Conservation (phyloP, 2,888 invertebrate genomes). For the Piscicola geometra region DNA sequence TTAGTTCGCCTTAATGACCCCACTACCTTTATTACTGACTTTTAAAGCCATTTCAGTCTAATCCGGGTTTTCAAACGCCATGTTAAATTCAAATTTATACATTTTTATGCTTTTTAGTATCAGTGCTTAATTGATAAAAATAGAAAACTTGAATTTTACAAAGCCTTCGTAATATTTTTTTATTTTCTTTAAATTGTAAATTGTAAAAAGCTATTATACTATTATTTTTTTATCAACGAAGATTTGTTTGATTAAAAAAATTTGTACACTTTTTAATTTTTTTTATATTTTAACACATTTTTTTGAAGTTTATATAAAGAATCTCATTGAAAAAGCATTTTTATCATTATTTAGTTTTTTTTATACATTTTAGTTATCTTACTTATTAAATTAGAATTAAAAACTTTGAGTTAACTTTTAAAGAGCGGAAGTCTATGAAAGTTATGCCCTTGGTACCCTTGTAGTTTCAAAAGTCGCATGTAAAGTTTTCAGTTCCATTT, state of each 20-base stretch:
- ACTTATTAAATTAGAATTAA: not conserved
- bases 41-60: not conserved
- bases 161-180: too few species aligned
- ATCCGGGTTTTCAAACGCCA: not conserved
- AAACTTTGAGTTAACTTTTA: not conserved
- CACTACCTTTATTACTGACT: not conserved
- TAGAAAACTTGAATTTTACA: too few species aligned
- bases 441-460: conserved; percentile 10
- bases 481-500: not conserved
- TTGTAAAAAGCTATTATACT: not conserved
- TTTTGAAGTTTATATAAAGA: too few species aligned
- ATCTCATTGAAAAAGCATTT: too few species aligned
- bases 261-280: too few species aligned
- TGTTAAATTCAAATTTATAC: conserved; percentile 4
- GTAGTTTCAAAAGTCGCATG: not conserved
- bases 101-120: not conserved
- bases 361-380: too few species aligned
- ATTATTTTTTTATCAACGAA: too few species aligned
- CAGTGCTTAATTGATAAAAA: not conserved
- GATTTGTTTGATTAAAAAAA: too few species aligned
- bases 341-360: too few species aligned
- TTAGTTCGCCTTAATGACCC: not conserved
- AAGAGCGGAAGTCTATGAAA: conserved; percentile 8
- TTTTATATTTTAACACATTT: too few species aligned
- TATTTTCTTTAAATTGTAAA: not conserved